Evolutionary conservation across 2,797 vertebrate species (phyloP).

Genomic region (Phoebastria nigripes): DNA sequence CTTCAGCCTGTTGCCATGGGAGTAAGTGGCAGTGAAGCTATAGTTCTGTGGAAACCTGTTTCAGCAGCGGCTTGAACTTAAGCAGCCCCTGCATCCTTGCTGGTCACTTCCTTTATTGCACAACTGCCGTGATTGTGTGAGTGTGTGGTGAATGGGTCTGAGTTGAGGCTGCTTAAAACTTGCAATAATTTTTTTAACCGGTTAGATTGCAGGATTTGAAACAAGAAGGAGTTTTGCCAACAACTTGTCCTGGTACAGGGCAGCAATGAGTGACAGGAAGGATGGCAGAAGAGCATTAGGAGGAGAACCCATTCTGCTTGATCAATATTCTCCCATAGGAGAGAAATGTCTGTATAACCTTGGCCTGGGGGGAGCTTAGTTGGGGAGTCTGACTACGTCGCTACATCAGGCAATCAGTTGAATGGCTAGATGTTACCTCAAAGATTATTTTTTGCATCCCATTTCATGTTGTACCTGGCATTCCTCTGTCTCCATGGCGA

Average conservation of each 20-base stretch:
- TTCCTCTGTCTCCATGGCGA: not conserved
- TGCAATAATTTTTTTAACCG: not conserved
- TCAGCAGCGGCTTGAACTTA: not conserved
- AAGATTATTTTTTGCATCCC: not conserved
- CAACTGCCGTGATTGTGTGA: not conserved
- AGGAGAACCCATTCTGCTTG: not conserved
- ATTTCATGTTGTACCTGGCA: not conserved
- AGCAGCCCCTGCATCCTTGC: not conserved
- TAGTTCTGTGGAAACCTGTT: not conserved
- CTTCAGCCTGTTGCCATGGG: not conserved
- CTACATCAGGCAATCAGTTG: not conserved
- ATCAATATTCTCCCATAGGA: not conserved
- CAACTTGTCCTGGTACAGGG: not conserved
- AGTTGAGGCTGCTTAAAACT: not conserved
- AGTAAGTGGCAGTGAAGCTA: not conserved
- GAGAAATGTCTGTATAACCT: not conserved
- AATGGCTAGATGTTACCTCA: not conserved
- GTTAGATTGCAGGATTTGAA: not conserved
- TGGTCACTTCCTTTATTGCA: not conserved
- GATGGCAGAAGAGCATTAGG: not conserved
- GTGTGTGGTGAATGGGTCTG: not conserved
- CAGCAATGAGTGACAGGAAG: not conserved
- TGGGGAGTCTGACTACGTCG: not conserved
- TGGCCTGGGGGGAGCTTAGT: not conserved
- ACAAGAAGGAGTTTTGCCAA: not conserved